phyloP scores from a whole-genome alignment of 2,888 invertebrate genomes.

The Trachelus troglodyta region DNA sequence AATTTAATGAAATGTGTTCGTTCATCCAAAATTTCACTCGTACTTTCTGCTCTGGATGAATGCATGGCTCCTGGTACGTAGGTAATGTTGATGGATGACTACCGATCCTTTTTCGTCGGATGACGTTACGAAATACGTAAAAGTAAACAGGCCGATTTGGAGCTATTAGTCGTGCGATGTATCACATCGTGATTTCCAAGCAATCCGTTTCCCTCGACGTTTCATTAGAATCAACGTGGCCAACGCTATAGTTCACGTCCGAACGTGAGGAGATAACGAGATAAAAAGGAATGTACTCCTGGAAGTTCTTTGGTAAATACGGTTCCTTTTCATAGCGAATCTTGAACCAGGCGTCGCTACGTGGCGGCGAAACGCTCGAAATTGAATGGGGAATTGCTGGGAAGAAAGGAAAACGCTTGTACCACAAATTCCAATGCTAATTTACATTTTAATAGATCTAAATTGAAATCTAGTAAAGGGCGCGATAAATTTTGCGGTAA shows the following conservation, averaged over 20 bases:
- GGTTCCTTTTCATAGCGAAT: slow-evolving; percentile 24
- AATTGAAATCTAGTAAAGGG: slow-evolving; percentile 48
- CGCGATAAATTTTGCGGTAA: slow-evolving; percentile 39
- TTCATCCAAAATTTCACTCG: neutral
- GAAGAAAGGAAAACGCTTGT: slow-evolving; percentile 27
- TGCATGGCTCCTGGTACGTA: neutral
- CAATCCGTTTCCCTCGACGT: neutral
- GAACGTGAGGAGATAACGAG: neutral
- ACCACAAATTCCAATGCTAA: slow-evolving; percentile 43
- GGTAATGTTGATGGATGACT: slow-evolving; percentile 44
- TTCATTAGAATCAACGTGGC: neutral
- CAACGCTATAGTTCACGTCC: neutral
- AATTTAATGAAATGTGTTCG: neutral
- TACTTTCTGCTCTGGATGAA: neutral
- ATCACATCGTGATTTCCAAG: neutral
- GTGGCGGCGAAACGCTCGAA: neutral
- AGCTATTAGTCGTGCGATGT: neutral
- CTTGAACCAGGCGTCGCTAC: slow-evolving; percentile 4
- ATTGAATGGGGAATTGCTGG: neutral
- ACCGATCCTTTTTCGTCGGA: slow-evolving; percentile 12
- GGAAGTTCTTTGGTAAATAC: neutral
- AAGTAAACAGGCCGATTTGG: slow-evolving; percentile 36
- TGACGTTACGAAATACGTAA: slow-evolving; percentile 34
- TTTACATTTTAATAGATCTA: slow-evolving; percentile 57
- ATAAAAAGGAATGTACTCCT: neutral